A percentile compares a stretch with the other conserved stretches of the same genome.
Conservation (phyloP, 2,113 vertebrate genomes). For the Pituophis catenifer region DNA sequence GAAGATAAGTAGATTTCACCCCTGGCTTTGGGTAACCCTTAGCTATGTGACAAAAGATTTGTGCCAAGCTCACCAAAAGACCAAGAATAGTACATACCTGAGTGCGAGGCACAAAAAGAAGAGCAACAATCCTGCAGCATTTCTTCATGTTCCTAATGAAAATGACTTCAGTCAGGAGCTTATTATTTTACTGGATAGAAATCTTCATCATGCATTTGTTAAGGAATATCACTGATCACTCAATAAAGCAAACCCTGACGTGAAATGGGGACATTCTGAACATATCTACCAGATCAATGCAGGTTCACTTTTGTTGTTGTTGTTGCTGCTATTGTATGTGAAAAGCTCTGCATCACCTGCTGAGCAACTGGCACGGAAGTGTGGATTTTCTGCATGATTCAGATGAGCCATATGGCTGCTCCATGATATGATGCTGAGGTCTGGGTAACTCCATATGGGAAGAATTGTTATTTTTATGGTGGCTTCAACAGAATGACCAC, state of each 20-base stretch:
- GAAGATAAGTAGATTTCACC: no score
- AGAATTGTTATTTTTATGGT: background rate
- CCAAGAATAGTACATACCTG: background rate
- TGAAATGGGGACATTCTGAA: background rate
- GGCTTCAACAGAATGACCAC: background rate
- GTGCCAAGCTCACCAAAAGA: background rate
- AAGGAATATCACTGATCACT: background rate
- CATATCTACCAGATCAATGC: background rate
- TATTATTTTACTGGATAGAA: background rate
- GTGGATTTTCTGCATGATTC: background rate
- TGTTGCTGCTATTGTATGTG: background rate
- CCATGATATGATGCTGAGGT: background rate
- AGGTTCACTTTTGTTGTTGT: background rate
- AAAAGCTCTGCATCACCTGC: background rate
- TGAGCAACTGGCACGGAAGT: background rate
- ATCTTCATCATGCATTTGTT: background rate
- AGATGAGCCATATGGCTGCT: no score
- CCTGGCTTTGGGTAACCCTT: background rate
- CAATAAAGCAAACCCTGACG: background rate
- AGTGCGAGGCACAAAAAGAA: background rate
- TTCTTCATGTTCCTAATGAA: background rate
- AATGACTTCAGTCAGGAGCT: background rate
- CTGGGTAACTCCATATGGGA: background rate
- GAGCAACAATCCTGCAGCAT: background rate
- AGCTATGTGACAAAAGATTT: background rate